These are phyloP conservation scores for Microctenopoma lineatum DNA, from an alignment of 2,797 vertebrate species.

Conservation along the genomic window DNA sequence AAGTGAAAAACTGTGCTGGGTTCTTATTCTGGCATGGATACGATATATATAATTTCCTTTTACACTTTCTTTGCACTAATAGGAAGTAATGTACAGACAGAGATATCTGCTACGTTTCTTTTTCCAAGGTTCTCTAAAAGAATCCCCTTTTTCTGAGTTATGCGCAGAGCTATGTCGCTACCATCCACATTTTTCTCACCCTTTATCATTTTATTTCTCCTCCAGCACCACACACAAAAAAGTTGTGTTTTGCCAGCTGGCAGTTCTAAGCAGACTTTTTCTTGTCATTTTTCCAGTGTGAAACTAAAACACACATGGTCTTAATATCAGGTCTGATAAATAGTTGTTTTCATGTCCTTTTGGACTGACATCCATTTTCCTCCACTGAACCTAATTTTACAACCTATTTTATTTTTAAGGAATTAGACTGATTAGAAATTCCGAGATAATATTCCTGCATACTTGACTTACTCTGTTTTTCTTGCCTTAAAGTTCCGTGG, in stretches of 20 bases:
- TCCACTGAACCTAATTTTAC: too few species aligned
- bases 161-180: not conserved
- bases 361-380: too few species aligned
- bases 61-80: not conserved
- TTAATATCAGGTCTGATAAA: constrained; percentile 1
- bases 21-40: not conserved
- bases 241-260: constrained; percentile 10
- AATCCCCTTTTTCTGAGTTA: constrained; percentile 1
- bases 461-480: not conserved
- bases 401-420: too few species aligned
- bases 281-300: constrained; percentile 7
- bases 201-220: constrained; percentile 11
- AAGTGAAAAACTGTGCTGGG: not conserved
- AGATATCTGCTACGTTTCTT: not conserved
- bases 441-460: not conserved
- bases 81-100: not conserved
- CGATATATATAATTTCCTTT: not conserved
- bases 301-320: constrained; percentile 3
- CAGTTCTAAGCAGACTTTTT: not conserved
- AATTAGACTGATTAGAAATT: not conserved
- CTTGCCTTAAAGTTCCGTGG: not conserved
- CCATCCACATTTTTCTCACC: not conserved
- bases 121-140: constrained; percentile 7
- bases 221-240: not conserved
- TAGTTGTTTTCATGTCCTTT: not conserved